Evolutionary conservation across 2,888 invertebrate species (phyloP).

Genomic region (Pogonocherus hispidulus): DNA sequence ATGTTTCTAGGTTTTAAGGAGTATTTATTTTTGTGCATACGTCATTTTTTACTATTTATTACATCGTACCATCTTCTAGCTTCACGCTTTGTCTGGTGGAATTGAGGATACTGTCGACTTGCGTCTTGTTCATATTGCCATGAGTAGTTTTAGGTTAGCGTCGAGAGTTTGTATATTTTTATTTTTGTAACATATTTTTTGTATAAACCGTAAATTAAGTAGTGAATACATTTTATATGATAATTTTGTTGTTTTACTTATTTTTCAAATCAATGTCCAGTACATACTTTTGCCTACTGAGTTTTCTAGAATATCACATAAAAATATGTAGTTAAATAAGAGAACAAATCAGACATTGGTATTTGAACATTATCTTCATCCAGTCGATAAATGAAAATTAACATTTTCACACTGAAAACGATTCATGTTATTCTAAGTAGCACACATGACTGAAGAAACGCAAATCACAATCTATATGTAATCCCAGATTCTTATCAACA

Average conservation of each 20-base stretch:
- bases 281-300: too few relatives aligned
- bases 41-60: conserved; percentile 49
- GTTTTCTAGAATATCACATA: too few relatives aligned
- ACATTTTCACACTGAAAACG: too few relatives aligned
- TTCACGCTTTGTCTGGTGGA: conserved; percentile 26
- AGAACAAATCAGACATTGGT: too few relatives aligned
- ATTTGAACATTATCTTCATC: too few relatives aligned
- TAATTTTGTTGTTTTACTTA: neutral
- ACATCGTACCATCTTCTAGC: conserved; percentile 42
- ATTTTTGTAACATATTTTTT: conserved; percentile 35
- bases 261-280: too few relatives aligned
- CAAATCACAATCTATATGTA: too few relatives aligned
- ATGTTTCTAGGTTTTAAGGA: conserved; percentile 17
- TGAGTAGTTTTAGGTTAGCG: conserved; percentile 14
- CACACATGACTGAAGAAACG: too few relatives aligned
- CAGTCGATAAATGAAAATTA: too few relatives aligned
- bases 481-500: too few relatives aligned
- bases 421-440: too few relatives aligned
- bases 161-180: conserved; percentile 36
- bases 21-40: conserved; percentile 38
- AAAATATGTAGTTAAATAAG: too few relatives aligned
- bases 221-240: conserved; percentile 11
- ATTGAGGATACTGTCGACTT: conserved; percentile 10
- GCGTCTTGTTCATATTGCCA: conserved; percentile 11
- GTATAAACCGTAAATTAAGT: conserved; percentile 28